These are phyloP conservation scores for Coptodon rendalli DNA, from an alignment of 2,113 vertebrate genomes.

Conservation along the genomic window DNA sequence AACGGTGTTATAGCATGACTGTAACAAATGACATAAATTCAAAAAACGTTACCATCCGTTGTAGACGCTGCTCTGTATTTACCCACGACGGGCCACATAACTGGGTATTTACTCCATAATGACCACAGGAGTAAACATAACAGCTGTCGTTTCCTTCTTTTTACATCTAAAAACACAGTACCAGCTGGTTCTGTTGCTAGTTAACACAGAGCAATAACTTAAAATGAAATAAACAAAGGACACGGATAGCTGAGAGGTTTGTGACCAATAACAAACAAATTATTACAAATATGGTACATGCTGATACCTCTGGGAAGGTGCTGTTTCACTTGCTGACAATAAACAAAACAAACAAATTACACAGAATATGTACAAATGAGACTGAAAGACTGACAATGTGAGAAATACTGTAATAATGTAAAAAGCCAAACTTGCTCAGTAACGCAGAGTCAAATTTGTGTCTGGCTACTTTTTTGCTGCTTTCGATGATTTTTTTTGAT, in stretches of 20 bases:
- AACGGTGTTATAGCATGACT: constrained; percentile 11
- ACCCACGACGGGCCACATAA: background rate
- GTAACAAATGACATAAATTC: background rate
- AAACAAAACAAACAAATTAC: constrained; percentile 2
- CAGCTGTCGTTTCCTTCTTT: constrained; percentile 1
- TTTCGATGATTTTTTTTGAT: constrained; percentile 30
- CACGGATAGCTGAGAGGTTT: background rate
- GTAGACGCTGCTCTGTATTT: background rate
- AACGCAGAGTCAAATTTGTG: background rate
- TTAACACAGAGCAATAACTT: constrained; percentile 64
- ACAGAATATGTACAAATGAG: constrained; percentile 56
- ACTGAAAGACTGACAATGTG: background rate
- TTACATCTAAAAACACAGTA: constrained; percentile 65
- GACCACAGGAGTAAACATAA: background rate
- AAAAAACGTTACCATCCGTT: background rate
- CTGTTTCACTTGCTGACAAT: constrained; percentile 15
- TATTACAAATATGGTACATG: constrained; percentile 24
- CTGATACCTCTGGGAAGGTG: constrained; percentile 25
- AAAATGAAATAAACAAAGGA: constrained; percentile 39
- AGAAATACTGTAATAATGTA: background rate
- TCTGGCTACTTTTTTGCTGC: constrained; percentile 44
- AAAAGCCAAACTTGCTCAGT: constrained; percentile 4
- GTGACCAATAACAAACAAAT: constrained; percentile 2
- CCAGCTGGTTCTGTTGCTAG: constrained; percentile 70
- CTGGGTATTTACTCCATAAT: background rate